Evolutionary conservation across 2,797 vertebrate species (phyloP), one percentile per base, ranked within the genome.

Genomic region (Semotilus atromaculatus): DNA sequence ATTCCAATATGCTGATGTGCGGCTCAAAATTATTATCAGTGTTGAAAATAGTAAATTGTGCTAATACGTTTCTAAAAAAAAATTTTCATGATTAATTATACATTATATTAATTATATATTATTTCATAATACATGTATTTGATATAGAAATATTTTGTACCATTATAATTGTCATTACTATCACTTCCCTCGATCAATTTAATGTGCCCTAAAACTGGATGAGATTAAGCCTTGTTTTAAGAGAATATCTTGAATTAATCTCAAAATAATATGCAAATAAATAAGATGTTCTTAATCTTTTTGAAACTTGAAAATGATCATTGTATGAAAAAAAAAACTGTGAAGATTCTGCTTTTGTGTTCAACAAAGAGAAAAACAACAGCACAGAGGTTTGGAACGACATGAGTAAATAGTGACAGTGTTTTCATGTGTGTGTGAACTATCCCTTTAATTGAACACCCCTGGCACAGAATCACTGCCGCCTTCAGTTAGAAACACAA

Each of bases 371-470:
- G 10, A 23, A 6, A 34, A 29, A 29, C 72, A 72, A 83, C 55
- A 67, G 23, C 58, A 19, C 53, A 67, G 43, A 36, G 23, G n/a
- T 72, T 60, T 72, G 45, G 18, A 66, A 48, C 6, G 3, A 51
- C 55, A 78, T 14, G 19, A 36, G 31, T 53, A 19, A 18, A 53
- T 16, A n/a, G 40, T 79, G 18, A 79, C 26, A 45, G 43, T 0
- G 60, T 66, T 48, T 67, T 80, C 62, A n/a, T n/a, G 40, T 66
- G 34, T 45, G 60, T 66, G 77, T 48, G 26, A 66, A 66, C 58
- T 66, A 48, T 18, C 62, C 40, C 79, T 81, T 81, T 53, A 81
- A 81, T 38, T 55, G 45, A 81, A 55, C 64, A 53, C 79, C 79
- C 34, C 79, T 53, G 66, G 66, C 66, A 38, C 45, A 68, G 40